A percentile compares a stretch with the other conserved stretches of the same genome.
Conservation (phyloP, 2,797 vertebrate species). For the Danio jaintianensis region DNA sequence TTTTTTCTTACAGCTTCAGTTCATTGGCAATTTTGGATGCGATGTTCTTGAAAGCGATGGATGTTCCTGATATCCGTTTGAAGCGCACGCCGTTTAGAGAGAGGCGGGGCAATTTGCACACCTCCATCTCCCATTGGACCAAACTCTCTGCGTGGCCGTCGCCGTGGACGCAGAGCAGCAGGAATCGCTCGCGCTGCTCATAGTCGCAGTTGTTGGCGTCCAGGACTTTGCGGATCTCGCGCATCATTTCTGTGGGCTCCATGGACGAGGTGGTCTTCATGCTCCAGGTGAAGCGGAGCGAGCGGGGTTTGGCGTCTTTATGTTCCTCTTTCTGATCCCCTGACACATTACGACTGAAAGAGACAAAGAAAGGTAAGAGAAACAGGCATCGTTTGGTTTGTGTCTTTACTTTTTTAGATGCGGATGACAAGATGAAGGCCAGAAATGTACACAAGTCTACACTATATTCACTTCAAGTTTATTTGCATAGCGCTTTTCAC, state of each 20-base stretch:
- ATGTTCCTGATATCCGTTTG: constrained; percentile 91
- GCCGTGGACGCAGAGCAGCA: constrained; percentile 89
- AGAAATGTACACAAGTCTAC: background rate
- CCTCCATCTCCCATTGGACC: constrained; percentile 93
- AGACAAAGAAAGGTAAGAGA: background rate
- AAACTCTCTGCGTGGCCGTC: constrained; percentile 86
- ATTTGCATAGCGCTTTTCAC: too few species aligned
- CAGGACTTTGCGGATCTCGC: constrained; percentile 89
- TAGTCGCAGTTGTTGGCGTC: constrained; percentile 92
- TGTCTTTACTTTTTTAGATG: background rate
- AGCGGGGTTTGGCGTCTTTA: constrained; percentile 87
- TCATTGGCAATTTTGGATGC: constrained; percentile 94
- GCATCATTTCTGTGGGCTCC: constrained; percentile 90
- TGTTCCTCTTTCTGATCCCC: constrained; percentile 87
- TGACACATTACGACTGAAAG: constrained; percentile 86
- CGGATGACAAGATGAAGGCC: background rate
- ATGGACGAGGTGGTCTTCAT: constrained; percentile 93
- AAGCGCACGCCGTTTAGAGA: constrained; percentile 91
- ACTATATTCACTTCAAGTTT: too few species aligned
- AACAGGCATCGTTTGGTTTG: background rate
- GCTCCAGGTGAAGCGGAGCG: constrained; percentile 91
- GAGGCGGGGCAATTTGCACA: constrained; percentile 92
- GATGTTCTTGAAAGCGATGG: constrained; percentile 93
- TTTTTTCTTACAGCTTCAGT: constrained; percentile 84
- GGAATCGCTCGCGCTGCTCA: constrained; percentile 88